A percentile compares a stretch with the other conserved stretches of the same genome.
phyloP scores from a whole-genome alignment of 2,113 vertebrate genomes.

The Sisor rabdophorus region DNA sequence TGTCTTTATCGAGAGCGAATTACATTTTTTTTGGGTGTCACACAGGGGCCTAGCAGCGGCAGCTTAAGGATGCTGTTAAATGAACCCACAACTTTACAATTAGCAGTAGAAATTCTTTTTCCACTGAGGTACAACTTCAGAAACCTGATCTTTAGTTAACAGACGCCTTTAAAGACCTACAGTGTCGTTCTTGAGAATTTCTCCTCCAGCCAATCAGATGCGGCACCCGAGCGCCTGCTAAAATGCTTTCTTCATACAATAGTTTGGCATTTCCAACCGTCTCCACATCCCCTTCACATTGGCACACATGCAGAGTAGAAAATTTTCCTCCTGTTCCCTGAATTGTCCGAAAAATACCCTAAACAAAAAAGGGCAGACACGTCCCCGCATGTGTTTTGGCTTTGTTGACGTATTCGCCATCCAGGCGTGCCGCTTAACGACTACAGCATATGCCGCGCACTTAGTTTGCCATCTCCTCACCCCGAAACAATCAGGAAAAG shows the following conservation, averaged over 20 bases:
- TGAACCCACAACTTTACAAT: too few species aligned
- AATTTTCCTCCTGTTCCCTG: slow-evolving; percentile 49
- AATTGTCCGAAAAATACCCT: slow-evolving; percentile 45
- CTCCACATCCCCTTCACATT: not conserved
- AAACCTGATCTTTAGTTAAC: too few species aligned
- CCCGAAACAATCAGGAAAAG: slow-evolving; percentile 38
- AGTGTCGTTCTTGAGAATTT: too few species aligned
- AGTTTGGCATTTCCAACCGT: not conserved
- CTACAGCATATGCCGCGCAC: slow-evolving; percentile 65
- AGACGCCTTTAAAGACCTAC: too few species aligned
- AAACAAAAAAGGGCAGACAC: slow-evolving; percentile 26
- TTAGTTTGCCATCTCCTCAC: slow-evolving; percentile 45
- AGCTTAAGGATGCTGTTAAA: too few species aligned
- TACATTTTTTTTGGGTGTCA: too few species aligned
- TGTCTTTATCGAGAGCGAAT: too few species aligned
- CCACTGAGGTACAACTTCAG: too few species aligned
- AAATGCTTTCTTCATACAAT: slow-evolving; percentile 31
- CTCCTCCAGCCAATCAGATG: too few species aligned
- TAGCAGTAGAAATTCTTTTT: too few species aligned
- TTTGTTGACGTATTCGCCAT: slow-evolving; percentile 46
- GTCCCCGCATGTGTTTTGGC: slow-evolving; percentile 62
- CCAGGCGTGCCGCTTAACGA: slow-evolving; percentile 55
- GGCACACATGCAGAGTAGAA: not conserved
- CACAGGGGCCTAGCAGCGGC: too few species aligned
- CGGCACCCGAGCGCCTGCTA: not conserved